Percentiles rank a stretch among this genome's conserved stretches.
Conservation (phyloP, 2,888 invertebrate genomes). For the Allygus modestus region DNA sequence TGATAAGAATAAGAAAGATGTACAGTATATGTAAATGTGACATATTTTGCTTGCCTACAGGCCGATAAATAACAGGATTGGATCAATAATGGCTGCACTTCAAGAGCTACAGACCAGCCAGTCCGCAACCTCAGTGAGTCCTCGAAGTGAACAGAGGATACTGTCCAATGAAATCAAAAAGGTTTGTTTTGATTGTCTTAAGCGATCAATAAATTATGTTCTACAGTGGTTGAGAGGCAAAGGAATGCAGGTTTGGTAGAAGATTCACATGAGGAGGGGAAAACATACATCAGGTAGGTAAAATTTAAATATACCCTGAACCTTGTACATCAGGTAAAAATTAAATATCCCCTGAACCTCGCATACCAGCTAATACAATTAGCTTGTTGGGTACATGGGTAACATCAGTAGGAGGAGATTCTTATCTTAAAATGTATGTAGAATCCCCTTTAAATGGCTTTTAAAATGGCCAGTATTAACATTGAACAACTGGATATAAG, state of each 20-base stretch:
- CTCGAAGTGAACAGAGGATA: constrained; percentile 39
- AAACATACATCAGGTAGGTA: not conserved
- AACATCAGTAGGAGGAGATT: too few relatives aligned
- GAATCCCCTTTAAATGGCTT: too few relatives aligned
- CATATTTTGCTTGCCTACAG: too few relatives aligned
- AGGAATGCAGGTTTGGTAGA: not conserved
- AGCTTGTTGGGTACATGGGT: too few relatives aligned
- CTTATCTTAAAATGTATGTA: too few relatives aligned
- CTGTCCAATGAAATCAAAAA: constrained; percentile 55
- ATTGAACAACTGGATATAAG: too few relatives aligned
- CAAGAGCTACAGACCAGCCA: constrained; percentile 40
- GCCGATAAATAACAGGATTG: constrained; percentile 48
- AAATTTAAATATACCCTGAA: not conserved
- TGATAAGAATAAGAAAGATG: too few relatives aligned
- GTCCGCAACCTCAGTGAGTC: not conserved
- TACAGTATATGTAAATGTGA: too few relatives aligned
- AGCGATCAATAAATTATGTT: not conserved
- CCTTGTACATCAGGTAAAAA: too few relatives aligned
- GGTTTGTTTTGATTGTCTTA: constrained; percentile 13
- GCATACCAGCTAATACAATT: too few relatives aligned
- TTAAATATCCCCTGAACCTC: too few relatives aligned
- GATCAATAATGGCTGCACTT: constrained; percentile 48
- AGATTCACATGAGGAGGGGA: not conserved
- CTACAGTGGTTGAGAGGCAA: not conserved
- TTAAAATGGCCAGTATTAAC: too few relatives aligned